Percentiles rank a stretch among this genome's conserved stretches.
Conservation (phyloP, 1,140 invertebrate species). For the Heliconius nattereri region DNA sequence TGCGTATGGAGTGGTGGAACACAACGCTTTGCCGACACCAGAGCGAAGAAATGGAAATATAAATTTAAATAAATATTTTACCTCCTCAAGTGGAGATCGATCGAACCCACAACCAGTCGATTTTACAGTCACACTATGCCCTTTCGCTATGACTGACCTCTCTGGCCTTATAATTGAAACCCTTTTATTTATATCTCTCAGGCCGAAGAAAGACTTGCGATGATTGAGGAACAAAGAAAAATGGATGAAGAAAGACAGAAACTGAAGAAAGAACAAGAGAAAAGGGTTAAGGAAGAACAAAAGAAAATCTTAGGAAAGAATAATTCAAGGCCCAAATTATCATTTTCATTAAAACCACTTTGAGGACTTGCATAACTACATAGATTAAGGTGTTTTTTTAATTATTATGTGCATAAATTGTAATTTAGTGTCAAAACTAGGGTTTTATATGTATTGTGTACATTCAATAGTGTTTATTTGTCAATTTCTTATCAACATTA, state of each 20-base stretch:
- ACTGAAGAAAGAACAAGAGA: constrained; percentile 95
- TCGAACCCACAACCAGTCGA: too few relatives aligned
- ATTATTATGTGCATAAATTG: constrained; percentile 7
- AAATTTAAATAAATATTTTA: too few relatives aligned
- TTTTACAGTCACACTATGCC: too few relatives aligned
- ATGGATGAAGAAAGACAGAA: constrained; percentile 97
- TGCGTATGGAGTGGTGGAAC: too few relatives aligned
- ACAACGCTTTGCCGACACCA: too few relatives aligned
- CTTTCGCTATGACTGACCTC: too few relatives aligned
- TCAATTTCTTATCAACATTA: neutral
- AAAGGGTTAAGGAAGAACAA: constrained; percentile 95
- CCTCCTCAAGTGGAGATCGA: too few relatives aligned
- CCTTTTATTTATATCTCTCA: constrained; percentile 65
- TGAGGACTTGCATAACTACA: constrained; percentile 68
- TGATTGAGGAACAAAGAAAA: constrained; percentile 97
- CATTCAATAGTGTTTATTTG: neutral
- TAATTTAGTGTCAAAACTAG: constrained; percentile 16
- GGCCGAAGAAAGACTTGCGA: constrained; percentile 97
- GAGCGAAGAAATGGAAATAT: too few relatives aligned
- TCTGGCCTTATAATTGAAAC: too few relatives aligned
- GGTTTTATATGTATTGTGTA: constrained; percentile 4
- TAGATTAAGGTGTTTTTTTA: constrained; percentile 53
- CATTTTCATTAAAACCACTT: constrained; percentile 93
- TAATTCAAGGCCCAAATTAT: constrained; percentile 96
- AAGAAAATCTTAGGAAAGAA: constrained; percentile 98